Evolutionary conservation across 1,140 invertebrate genomes (phyloP).

Genomic region (Diorhabda carinulata): DNA sequence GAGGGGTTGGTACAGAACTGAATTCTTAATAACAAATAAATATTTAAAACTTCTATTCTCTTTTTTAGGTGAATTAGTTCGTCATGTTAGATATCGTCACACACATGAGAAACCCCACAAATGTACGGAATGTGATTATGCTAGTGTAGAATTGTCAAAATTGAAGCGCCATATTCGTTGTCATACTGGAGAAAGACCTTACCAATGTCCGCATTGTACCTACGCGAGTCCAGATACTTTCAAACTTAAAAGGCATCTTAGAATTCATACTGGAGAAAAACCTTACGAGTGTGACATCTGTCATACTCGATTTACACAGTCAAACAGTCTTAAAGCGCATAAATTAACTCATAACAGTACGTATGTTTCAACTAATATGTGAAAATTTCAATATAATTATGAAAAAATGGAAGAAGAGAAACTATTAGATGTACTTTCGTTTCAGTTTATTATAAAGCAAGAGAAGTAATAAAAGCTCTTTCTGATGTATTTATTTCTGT

Average conservation of each 20-base stretch:
- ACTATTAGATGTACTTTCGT: too few relatives aligned
- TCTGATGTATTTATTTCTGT: too few relatives aligned
- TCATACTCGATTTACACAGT: conserved; percentile 89
- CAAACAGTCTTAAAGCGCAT: conserved; percentile 92
- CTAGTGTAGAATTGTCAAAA: conserved; percentile 91
- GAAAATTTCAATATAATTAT: too few relatives aligned
- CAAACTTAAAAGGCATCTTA: conserved; percentile 90
- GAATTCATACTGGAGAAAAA: conserved; percentile 90
- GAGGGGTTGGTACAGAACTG: too few relatives aligned
- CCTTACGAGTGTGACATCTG: conserved; percentile 94
- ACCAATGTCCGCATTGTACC: conserved; percentile 92
- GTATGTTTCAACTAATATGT: conserved; percentile 30
- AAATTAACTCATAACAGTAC: conserved; percentile 90
- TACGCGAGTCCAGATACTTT: conserved; percentile 98
- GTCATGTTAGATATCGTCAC: conserved; percentile 88
- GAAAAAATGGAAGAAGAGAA: too few relatives aligned
- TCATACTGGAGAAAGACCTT: conserved; percentile 82
- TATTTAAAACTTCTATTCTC: background rate
- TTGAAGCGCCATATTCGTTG: conserved; percentile 89
- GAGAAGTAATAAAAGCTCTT: too few relatives aligned
- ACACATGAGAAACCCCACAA: conserved; percentile 95
- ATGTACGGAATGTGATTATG: conserved; percentile 92
- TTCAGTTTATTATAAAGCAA: too few relatives aligned
- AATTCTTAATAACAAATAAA: too few relatives aligned
- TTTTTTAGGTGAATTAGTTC: conserved; percentile 76